Percentiles rank a stretch among this genome's conserved stretches.
Evolutionary conservation across 2,888 invertebrate species (phyloP).

Genomic region (Sminthurides aquaticus): DNA sequence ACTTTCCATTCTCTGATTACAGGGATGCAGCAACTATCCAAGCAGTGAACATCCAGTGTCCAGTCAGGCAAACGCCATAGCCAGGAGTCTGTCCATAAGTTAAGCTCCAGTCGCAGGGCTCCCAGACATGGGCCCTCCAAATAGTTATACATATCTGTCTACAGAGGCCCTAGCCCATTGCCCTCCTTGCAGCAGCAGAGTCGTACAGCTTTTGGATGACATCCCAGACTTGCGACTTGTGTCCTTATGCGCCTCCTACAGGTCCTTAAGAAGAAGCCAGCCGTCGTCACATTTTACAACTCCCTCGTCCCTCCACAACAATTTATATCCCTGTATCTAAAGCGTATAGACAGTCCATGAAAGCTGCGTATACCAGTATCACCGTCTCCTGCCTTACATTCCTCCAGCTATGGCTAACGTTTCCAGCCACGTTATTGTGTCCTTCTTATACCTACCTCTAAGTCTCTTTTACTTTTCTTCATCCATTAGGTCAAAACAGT

Average conservation of each 20-base stretch:
- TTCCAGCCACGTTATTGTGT: neutral
- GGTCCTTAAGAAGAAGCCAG: neutral
- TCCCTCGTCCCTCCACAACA: too few species aligned
- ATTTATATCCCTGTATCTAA: too few species aligned
- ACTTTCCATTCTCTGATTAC: constrained; percentile 1
- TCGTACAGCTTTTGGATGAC: too few species aligned
- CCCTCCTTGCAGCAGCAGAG: too few species aligned
- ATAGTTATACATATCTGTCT: too few species aligned
- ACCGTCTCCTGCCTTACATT: too few species aligned
- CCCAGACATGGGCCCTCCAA: too few species aligned
- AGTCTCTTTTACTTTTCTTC: neutral
- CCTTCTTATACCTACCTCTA: neutral
- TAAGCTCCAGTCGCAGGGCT: too few species aligned
- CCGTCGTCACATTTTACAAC: neutral
- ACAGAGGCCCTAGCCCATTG: too few species aligned
- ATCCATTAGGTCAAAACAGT: neutral
- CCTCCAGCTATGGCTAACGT: neutral
- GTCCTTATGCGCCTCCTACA: neutral
- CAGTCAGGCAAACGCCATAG: neutral
- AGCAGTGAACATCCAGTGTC: neutral
- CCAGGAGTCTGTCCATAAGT: too few species aligned
- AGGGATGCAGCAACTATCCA: neutral
- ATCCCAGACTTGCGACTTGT: too few species aligned
- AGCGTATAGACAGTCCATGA: neutral
- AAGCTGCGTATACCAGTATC: neutral